These are phyloP conservation scores for Forbesichthys papilliferus DNA, from an alignment of 2,113 vertebrate species.

Conservation along the genomic window DNA sequence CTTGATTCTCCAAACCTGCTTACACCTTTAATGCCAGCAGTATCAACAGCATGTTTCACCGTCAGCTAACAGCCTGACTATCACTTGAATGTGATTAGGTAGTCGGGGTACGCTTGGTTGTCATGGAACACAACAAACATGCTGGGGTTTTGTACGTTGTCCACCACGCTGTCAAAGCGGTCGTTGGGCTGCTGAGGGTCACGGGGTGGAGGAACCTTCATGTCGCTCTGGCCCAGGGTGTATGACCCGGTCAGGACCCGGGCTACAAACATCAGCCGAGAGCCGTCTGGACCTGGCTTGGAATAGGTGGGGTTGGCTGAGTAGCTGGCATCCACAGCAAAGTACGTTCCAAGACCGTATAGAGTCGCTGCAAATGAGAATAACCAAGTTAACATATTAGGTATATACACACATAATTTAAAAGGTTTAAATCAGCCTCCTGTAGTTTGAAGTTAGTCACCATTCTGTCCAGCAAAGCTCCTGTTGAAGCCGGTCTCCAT, in stretches of 20 bases:
- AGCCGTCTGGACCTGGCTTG: constrained; percentile 41
- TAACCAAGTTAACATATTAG: not conserved
- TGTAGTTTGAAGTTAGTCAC: constrained; percentile 32
- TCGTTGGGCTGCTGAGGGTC: constrained; percentile 23
- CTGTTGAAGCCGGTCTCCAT: constrained; percentile 62
- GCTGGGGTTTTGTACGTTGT: constrained; percentile 38
- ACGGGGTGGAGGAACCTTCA: constrained; percentile 55
- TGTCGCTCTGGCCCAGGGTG: constrained; percentile 23
- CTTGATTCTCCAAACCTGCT: too few species aligned
- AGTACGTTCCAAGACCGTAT: constrained; percentile 69
- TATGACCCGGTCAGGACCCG: constrained; percentile 66
- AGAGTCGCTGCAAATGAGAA: constrained; percentile 27
- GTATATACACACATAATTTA: too few species aligned
- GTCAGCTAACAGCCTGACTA: not conserved
- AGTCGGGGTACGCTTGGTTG: constrained; percentile 73
- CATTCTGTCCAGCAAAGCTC: constrained; percentile 68
- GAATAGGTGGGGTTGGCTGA: constrained; percentile 52
- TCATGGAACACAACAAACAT: constrained; percentile 78
- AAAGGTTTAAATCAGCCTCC: not conserved
- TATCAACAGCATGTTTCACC: not conserved
- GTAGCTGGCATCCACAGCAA: constrained; percentile 66
- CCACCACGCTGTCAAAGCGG: constrained; percentile 71
- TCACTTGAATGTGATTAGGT: constrained; percentile 76
- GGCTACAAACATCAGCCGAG: constrained; percentile 69
- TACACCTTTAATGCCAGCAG: too few species aligned